Conservation (phyloP, 2,113 vertebrate species). For the Sapayoa aenigma region DNA sequence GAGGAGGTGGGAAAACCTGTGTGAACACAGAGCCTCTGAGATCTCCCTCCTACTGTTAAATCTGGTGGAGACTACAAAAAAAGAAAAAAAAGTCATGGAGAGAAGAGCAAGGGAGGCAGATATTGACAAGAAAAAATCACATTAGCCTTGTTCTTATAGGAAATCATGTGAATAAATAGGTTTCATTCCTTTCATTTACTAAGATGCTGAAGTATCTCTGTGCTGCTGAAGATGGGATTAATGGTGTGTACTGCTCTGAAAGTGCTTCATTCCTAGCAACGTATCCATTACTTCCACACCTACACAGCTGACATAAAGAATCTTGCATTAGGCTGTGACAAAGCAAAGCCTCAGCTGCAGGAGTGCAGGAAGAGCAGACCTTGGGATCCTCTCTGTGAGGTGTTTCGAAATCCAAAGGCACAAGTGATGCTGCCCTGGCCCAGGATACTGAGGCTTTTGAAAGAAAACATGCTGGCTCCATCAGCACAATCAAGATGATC, state of each 20-base stretch:
- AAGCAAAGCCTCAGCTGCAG: not conserved
- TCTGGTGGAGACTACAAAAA: not conserved
- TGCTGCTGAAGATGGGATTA: not conserved
- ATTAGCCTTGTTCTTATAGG: not conserved
- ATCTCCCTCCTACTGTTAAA: not conserved
- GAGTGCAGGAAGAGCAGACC: not conserved
- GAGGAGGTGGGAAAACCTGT: not conserved
- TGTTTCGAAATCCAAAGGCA: not conserved
- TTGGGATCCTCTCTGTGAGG: not conserved
- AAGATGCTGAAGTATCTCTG: not conserved
- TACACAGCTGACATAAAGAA: not conserved
- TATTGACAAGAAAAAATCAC: not conserved
- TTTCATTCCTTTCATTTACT: not conserved
- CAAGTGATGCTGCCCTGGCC: not conserved
- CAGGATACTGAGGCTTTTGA: not conserved
- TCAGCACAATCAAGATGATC: not conserved
- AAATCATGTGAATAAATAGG: not conserved
- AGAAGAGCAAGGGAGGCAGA: not conserved
- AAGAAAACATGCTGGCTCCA: not conserved
- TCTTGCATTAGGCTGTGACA: fast-evolving
- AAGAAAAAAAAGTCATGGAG: not conserved
- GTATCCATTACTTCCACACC: not conserved
- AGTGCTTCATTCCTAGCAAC: not conserved
- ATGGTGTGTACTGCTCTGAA: not conserved
- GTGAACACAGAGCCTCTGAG: not conserved